phyloP scores from a whole-genome alignment of 2,888 invertebrate species.

The Idaea aversata region DNA sequence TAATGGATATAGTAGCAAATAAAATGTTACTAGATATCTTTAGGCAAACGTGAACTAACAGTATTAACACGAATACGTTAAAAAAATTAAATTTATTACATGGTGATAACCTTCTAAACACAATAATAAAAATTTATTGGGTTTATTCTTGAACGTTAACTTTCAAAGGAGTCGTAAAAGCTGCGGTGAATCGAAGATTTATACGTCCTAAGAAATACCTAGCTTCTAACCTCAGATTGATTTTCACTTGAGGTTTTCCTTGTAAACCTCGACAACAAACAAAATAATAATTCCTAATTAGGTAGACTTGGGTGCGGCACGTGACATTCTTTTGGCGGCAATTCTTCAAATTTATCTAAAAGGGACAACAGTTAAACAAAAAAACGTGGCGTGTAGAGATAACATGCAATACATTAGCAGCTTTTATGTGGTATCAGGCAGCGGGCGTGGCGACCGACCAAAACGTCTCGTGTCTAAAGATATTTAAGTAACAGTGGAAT shows the following conservation, averaged over 20 bases:
- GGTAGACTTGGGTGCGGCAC: slow-evolving; percentile 40
- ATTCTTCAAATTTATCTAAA: slow-evolving; percentile 47
- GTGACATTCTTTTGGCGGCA: slow-evolving; percentile 58
- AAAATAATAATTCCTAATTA: slow-evolving; percentile 47
- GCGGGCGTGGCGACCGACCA: not conserved
- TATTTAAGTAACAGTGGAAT: not conserved
- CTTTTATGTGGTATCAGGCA: slow-evolving; percentile 49
- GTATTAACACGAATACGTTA: slow-evolving; percentile 58
- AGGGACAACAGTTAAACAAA: slow-evolving; percentile 35
- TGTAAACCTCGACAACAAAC: slow-evolving; percentile 31
- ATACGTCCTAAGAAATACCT: not conserved
- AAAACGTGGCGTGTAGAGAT: slow-evolving; percentile 31
- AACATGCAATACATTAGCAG: slow-evolving; percentile 57
- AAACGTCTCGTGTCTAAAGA: not conserved
- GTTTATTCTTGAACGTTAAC: slow-evolving; percentile 23
- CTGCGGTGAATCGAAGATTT: slow-evolving; percentile 9
- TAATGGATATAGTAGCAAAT: not conserved
- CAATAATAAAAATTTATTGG: slow-evolving; percentile 37
- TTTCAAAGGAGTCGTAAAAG: slow-evolving; percentile 22
- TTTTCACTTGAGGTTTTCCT: slow-evolving; percentile 22
- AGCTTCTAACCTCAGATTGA: slow-evolving; percentile 17
- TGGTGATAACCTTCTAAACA: slow-evolving; percentile 39
- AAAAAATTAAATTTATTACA: slow-evolving; percentile 48
- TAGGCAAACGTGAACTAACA: slow-evolving; percentile 19
- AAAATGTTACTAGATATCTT: slow-evolving; percentile 27